Evolutionary conservation across 2,888 invertebrate genomes (phyloP).

Genomic region (Drosophila incognita): DNA sequence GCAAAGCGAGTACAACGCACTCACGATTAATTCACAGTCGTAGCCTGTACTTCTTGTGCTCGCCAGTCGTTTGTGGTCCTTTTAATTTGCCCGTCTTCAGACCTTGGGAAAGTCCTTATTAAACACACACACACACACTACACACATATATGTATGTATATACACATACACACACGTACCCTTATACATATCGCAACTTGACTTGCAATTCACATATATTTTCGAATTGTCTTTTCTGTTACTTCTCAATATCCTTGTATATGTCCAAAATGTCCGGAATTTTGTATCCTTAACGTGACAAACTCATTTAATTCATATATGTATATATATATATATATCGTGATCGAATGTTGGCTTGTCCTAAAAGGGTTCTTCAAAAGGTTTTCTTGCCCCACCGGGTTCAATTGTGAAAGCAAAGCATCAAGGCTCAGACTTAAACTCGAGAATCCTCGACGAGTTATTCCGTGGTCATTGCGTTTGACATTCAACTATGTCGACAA

Average conservation of each 20-base stretch:
- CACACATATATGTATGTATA: background rate
- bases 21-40: constrained; percentile 7
- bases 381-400: too few species aligned
- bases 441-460: background rate
- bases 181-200: background rate
- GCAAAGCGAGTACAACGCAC: constrained; percentile 15
- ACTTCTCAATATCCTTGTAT: background rate
- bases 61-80: background rate
- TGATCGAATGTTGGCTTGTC: too few species aligned
- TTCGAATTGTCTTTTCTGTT: background rate
- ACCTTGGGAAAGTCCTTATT: background rate
- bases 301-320: too few species aligned
- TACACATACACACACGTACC: background rate
- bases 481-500: background rate
- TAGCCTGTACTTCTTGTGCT: background rate
- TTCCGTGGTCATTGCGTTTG: background rate
- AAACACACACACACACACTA: too few species aligned
- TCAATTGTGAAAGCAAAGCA: too few species aligned
- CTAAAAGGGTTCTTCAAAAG: too few species aligned
- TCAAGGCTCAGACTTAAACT: background rate
- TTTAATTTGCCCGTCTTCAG: background rate
- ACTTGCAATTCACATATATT: background rate
- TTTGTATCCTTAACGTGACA: too few species aligned
- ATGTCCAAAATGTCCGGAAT: too few species aligned
- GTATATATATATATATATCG: too few species aligned